These are phyloP conservation scores for Teleogryllus occipitalis DNA, from an alignment of 1,140 invertebrate genomes.

Conservation along the genomic window DNA sequence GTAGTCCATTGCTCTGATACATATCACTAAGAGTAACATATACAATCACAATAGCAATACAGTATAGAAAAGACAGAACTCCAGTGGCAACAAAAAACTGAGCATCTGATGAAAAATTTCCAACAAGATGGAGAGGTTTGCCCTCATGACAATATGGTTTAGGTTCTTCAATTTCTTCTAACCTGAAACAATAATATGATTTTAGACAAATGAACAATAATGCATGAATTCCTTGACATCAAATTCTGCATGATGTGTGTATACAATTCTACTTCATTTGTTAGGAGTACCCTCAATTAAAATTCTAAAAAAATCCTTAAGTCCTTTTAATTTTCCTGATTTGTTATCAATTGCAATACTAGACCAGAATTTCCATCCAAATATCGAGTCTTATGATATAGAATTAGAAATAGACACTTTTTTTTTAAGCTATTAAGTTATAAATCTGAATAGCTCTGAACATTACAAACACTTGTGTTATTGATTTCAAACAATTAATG, in stretches of 20 bases:
- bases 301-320: neutral
- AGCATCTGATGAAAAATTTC: constrained; percentile 49
- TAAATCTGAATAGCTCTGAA: too few relatives aligned
- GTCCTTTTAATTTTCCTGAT: neutral
- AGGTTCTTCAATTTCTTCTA: neutral
- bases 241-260: neutral
- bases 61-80: constrained; percentile 55
- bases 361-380: too few relatives aligned
- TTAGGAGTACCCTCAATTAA: neutral
- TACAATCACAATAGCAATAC: constrained; percentile 45
- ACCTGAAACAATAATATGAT: neutral
- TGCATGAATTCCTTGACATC: too few relatives aligned
- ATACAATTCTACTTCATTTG: neutral
- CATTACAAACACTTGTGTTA: too few relatives aligned
- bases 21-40: constrained; percentile 51
- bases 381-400: too few relatives aligned
- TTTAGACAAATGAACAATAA: neutral
- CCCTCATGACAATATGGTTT: constrained; percentile 10
- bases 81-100: constrained; percentile 63
- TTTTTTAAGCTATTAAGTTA: too few relatives aligned
- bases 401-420: too few relatives aligned
- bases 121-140: constrained; percentile 27
- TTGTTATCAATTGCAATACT: too few relatives aligned
- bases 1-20: constrained; percentile 47
- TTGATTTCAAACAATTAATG: too few relatives aligned